Conservation (phyloP, 2,113 vertebrate genomes). For the Mus spicilegus region DNA sequence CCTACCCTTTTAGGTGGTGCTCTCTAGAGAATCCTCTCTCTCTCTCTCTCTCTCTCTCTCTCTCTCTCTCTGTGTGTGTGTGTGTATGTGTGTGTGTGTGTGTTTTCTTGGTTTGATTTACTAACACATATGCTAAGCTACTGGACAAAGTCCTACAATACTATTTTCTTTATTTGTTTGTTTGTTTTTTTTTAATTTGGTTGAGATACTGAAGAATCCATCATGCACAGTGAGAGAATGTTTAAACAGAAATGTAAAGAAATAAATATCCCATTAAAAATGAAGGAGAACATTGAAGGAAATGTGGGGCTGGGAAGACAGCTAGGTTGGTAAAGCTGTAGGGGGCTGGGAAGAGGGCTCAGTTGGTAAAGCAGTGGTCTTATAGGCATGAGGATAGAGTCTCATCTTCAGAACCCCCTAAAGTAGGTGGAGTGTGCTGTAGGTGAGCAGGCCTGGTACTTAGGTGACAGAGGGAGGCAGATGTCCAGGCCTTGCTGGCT, state of each 20-base stretch:
- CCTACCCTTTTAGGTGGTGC: neutral
- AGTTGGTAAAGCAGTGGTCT: neutral
- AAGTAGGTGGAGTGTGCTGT: no score
- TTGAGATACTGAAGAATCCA: neutral
- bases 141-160: no score
- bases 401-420: neutral
- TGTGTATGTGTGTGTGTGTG: neutral
- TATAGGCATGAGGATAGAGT: neutral
- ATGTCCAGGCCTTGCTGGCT: no score
- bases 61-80: neutral
- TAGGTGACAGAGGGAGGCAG: neutral
- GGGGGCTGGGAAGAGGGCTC: neutral
- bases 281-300: neutral
- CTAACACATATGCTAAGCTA: neutral
- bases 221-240: neutral
- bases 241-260: neutral
- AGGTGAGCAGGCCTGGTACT: neutral
- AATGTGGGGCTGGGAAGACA: neutral
- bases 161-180: neutral
- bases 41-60: no score
- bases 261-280: neutral
- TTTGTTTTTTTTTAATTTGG: neutral
- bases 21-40: neutral
- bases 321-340: neutral
- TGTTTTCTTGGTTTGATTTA: neutral